phyloP scores from a whole-genome alignment of 2,797 vertebrate genomes.

The Halcyon badia region DNA sequence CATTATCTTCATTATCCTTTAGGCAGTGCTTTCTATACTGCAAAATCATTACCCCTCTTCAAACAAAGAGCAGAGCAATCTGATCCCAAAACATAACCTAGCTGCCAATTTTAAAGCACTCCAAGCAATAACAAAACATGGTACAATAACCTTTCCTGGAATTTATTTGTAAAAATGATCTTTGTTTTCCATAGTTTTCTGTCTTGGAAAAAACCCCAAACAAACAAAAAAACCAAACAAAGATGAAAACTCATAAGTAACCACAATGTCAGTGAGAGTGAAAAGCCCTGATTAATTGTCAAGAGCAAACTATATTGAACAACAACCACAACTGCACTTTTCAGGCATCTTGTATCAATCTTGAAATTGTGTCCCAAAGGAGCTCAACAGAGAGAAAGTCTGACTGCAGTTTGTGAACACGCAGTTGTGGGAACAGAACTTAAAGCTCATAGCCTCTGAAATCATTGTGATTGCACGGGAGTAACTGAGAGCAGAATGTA shows the following conservation, averaged over 20 bases:
- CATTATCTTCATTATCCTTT: constrained; percentile 35
- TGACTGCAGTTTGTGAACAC: not conserved
- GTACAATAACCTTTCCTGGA: not conserved
- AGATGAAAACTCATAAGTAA: not conserved
- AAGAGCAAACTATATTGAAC: constrained; percentile 6
- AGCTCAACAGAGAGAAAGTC: not conserved
- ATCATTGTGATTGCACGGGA: not conserved
- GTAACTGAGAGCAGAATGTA: constrained; percentile 7
- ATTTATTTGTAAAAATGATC: constrained; percentile 27
- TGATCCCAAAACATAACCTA: not conserved
- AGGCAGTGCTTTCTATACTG: not conserved
- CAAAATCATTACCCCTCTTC: constrained; percentile 1
- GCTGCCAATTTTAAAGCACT: constrained; percentile 33
- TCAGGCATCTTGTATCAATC: constrained; percentile 7
- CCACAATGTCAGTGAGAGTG: not conserved
- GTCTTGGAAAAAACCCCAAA: not conserved
- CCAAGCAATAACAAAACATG: not conserved
- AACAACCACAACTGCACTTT: constrained; percentile 1
- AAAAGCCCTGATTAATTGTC: constrained; percentile 44
- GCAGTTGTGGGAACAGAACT: not conserved
- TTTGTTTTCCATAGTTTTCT: constrained; percentile 2
- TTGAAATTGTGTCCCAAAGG: constrained; percentile 38
- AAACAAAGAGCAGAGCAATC: constrained; percentile 9
- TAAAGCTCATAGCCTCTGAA: constrained; percentile 6
- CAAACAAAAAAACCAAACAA: not conserved